phyloP scores from a whole-genome alignment of 1,140 invertebrate species.

The Sinonovacula constricta region DNA sequence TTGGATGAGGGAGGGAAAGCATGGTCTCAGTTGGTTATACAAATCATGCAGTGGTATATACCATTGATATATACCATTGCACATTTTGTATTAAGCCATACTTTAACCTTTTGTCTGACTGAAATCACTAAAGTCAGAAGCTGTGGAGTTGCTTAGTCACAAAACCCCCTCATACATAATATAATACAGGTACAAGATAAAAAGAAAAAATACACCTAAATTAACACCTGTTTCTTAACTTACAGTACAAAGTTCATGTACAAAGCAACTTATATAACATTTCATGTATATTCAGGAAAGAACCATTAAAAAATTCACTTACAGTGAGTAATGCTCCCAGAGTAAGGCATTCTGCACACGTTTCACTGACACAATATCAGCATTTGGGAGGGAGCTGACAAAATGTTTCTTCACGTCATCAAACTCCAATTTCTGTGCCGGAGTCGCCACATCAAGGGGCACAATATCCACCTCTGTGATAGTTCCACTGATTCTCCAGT shows the following conservation, averaged over 20 bases:
- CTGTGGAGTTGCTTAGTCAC: background rate
- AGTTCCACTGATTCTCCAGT: slow-evolving; percentile 37
- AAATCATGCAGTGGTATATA: too few species aligned
- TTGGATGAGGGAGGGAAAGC: too few species aligned
- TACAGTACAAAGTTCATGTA: background rate
- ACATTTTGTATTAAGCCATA: too few species aligned
- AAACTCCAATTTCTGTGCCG: slow-evolving; percentile 40
- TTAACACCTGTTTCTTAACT: background rate
- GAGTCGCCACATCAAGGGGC: background rate
- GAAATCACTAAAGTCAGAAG: too few species aligned
- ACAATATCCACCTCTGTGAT: slow-evolving; percentile 19
- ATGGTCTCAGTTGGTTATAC: too few species aligned
- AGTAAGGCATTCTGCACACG: slow-evolving; percentile 54
- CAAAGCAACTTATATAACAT: background rate
- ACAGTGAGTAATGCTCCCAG: slow-evolving; percentile 56
- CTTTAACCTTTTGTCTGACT: too few species aligned
- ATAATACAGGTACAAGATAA: background rate
- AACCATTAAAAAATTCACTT: slow-evolving; percentile 13
- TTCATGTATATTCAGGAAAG: background rate
- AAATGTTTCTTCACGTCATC: slow-evolving; percentile 49
- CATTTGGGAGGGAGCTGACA: slow-evolving; percentile 29
- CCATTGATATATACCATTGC: too few species aligned
- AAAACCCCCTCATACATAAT: background rate
- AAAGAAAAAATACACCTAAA: background rate
- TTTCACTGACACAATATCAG: slow-evolving; percentile 46